These are phyloP conservation scores for Iselma pallidipennis DNA, from an alignment of 2,888 invertebrate species.

Conservation along the genomic window DNA sequence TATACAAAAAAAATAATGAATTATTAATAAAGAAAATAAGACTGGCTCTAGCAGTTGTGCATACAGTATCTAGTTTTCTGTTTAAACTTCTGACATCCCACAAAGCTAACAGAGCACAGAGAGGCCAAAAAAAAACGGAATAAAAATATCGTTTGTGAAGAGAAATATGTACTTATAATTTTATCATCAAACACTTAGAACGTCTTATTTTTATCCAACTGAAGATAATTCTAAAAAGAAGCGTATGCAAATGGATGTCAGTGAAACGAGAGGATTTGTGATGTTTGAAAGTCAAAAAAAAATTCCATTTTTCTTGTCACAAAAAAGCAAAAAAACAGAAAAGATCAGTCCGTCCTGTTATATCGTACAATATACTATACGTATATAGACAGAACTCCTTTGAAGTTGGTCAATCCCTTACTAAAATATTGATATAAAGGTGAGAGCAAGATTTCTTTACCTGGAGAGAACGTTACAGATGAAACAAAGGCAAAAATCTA, in stretches of 20 bases:
- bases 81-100: too few relatives aligned
- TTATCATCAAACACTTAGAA: too few relatives aligned
- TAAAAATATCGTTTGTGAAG: too few relatives aligned
- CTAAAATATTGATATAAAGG: conserved; percentile 30
- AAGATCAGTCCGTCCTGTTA: conserved; percentile 4
- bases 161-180: too few relatives aligned
- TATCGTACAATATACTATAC: conserved; percentile 17
- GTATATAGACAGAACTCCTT: conserved; percentile 17
- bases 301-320: background rate
- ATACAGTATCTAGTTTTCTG: background rate
- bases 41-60: background rate
- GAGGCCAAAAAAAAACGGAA: too few relatives aligned
- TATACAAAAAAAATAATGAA: background rate
- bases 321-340: background rate
- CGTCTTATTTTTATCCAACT: too few relatives aligned
- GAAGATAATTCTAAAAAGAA: too few relatives aligned
- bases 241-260: too few relatives aligned
- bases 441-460: conserved; percentile 27
- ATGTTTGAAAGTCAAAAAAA: background rate
- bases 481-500: conserved; percentile 23
- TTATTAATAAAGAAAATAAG: background rate
- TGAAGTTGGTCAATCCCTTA: conserved; percentile 22
- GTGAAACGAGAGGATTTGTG: background rate
- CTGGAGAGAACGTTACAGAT: conserved; percentile 12
- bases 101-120: too few relatives aligned